These are phyloP conservation scores for Canis aureus DNA, from an alignment of 2,113 vertebrate species.

Conservation along the genomic window DNA sequence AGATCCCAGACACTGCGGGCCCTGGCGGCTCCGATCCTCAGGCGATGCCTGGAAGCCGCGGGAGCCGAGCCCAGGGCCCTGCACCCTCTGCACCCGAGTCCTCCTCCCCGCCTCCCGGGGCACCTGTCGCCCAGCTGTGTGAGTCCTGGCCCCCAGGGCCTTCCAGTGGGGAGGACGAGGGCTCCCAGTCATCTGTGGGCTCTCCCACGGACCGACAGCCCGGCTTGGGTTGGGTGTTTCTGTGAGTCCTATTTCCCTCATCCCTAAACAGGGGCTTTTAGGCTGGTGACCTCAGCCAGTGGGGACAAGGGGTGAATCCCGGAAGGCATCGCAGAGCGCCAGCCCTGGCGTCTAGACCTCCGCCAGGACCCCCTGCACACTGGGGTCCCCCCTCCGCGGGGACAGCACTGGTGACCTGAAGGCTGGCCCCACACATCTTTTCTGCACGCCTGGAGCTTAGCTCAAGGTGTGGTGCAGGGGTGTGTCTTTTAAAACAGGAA, in stretches of 20 bases:
- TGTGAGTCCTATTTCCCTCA: fast-evolving
- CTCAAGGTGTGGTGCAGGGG: neutral
- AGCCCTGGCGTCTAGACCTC: no score
- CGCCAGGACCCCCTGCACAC: fast-evolving
- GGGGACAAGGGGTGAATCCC: fast-evolving
- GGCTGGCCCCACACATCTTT: fast-evolving
- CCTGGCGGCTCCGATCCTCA: neutral
- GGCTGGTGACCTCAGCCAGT: no score
- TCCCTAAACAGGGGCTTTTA: no score
- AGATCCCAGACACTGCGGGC: neutral
- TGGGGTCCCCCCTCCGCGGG: fast-evolving
- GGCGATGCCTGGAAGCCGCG: neutral
- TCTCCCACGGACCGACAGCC: neutral
- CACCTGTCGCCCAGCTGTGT: neutral
- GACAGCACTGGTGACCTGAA: neutral
- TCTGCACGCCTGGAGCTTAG: neutral
- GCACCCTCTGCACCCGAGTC: neutral
- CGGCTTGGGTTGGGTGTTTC: neutral
- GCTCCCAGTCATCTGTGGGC: neutral
- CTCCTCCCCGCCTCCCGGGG: neutral
- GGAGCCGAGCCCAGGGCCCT: fast-evolving
- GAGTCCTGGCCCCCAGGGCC: neutral
- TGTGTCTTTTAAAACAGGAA: neutral
- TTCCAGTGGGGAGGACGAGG: fast-evolving
- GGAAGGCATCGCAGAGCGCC: fast-evolving